Evolutionary conservation across 2,797 vertebrate genomes (phyloP), one percentile per base, ranked within the genome.

Genomic region (Babyrousa celebensis): DNA sequence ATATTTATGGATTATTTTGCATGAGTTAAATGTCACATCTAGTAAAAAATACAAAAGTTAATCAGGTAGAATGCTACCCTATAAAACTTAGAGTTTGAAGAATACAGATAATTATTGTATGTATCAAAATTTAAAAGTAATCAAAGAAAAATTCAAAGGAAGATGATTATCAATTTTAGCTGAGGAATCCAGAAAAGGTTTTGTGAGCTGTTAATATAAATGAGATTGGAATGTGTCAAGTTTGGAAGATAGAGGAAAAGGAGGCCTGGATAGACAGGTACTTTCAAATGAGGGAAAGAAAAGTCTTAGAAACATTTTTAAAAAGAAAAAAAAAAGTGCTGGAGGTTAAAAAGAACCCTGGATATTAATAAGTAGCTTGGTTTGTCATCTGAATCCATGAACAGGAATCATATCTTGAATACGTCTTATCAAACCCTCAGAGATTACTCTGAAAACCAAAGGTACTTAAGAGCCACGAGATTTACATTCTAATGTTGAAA

Each of bases 1-100:
- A 68, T 77, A 74, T 52, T 88, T 91, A 90, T 68, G 36, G 20
- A 6, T 88, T 77, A 88, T 12, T 85, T 77, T 56, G 18, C 12
- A 16, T 71, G 72, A 70, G 21, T 67, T 95, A 94, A 91, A 80
- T 70, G 40, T 68, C 78, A 89, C 9, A 72, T 14, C 10, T 32
- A 70, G 65, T 89, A 82, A 95, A 92, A 93, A 94, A 93, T 63
- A 29, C 52, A 79, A 94, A 82, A 40, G 75, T 72, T 20, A 83
- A 85, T 54, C 56, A 63, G 2, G 85, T 18, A 54, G 16, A 71
- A 93, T 85, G 62, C 12, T 87, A 75, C 27, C 15, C 20, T 67
- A 43, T 62, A 40, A 95, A 90, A 56, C 4, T 79, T 90, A 32
- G 9, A 90, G 43, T 79, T 94, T 95, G 25, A 90, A 67, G 3